phyloP scores from a whole-genome alignment of 2,797 vertebrate genomes.

The Centroberyx gerrardi region DNA sequence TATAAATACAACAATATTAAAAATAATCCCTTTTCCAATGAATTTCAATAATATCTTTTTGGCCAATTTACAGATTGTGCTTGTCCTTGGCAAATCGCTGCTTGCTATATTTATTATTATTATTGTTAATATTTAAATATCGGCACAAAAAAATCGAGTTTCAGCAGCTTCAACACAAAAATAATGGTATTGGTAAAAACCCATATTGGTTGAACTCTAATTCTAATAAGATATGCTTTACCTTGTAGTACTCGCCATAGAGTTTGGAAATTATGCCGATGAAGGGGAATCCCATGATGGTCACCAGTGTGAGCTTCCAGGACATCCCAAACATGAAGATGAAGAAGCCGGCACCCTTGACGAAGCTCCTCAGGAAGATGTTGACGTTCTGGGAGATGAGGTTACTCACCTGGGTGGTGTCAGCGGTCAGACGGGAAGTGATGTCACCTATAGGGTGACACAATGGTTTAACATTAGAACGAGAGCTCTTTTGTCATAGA shows the following conservation, averaged over 20 bases:
- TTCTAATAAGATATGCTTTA: constrained; percentile 42
- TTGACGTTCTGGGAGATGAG: constrained; percentile 96
- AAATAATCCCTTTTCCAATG: too few species aligned
- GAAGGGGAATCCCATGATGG: constrained; percentile 96
- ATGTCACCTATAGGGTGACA: constrained; percentile 89
- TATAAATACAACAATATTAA: too few species aligned
- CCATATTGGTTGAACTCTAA: too few species aligned
- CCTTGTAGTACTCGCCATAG: constrained; percentile 97
- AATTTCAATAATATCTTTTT: too few species aligned
- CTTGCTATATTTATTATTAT: too few species aligned
- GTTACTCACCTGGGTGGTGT: constrained; percentile 97
- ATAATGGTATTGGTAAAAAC: too few species aligned
- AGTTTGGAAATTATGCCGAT: constrained; percentile 91
- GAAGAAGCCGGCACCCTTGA: constrained; percentile 91
- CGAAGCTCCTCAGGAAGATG: constrained; percentile 90
- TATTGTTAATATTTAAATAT: too few species aligned
- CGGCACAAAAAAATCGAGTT: too few species aligned
- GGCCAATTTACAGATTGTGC: too few species aligned
- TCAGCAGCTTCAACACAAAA: too few species aligned
- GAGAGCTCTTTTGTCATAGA: background rate
- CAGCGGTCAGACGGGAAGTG: constrained; percentile 94
- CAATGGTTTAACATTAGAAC: background rate
- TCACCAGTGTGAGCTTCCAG: constrained; percentile 94
- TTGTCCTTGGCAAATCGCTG: too few species aligned
- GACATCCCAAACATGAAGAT: constrained; percentile 96